Percentiles rank a stretch among this genome's conserved stretches.
Conservation (phyloP, 2,888 invertebrate species). For the Frankliniella fusca region DNA sequence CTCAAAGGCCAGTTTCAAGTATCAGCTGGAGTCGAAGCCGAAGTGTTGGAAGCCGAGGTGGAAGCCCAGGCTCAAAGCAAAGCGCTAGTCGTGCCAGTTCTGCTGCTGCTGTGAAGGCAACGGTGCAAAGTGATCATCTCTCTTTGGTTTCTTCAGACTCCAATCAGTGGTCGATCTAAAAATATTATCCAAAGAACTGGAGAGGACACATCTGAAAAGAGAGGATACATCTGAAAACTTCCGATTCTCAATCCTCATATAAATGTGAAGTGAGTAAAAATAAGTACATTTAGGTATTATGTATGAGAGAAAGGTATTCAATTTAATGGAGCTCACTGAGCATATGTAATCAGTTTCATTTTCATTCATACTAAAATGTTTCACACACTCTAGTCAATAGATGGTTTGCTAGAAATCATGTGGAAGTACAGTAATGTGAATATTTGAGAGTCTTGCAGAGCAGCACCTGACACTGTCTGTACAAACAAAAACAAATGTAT, state of each 20-base stretch:
- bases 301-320: too few species aligned
- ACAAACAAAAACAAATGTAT: conserved; percentile 14
- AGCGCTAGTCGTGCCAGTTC: not conserved
- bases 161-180: not conserved
- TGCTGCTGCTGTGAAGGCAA: not conserved
- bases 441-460: not conserved
- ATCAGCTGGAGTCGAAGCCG: not conserved
- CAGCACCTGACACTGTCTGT: not conserved
- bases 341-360: too few species aligned
- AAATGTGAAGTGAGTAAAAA: too few species aligned
- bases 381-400: too few species aligned
- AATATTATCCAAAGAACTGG: not conserved
- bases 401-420: not conserved
- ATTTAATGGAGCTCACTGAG: too few species aligned
- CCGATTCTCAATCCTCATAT: too few species aligned
- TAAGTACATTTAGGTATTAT: too few species aligned
- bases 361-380: too few species aligned
- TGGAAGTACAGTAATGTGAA: not conserved
- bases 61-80: not conserved
- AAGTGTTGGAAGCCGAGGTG: not conserved
- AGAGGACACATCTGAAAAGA: too few species aligned
- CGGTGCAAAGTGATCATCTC: not conserved
- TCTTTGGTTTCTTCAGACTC: not conserved
- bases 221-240: too few species aligned
- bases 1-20: not conserved